Conservation (phyloP, 2,113 vertebrate species). For the Syngnathoides biaculeatus region DNA sequence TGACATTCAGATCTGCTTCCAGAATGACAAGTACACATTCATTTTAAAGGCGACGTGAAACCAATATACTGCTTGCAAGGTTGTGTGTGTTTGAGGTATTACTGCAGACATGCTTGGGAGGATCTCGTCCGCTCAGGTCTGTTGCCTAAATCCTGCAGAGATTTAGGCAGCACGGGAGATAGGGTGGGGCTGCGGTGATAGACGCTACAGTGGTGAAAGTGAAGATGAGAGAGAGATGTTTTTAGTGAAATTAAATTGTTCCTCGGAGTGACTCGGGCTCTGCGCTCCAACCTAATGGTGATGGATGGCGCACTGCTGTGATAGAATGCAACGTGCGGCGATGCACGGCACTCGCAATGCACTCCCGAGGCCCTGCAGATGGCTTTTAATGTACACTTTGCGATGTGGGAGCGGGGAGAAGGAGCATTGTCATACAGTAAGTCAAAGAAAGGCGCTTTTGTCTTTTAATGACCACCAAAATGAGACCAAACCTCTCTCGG, state of each 20-base stretch:
- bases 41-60: conserved; percentile 30
- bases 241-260: conserved; percentile 68
- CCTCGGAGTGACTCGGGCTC: conserved; percentile 61
- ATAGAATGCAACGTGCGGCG: conserved; percentile 60
- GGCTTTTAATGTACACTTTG: not conserved
- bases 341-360: conserved; percentile 19
- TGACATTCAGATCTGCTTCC: conserved; percentile 44
- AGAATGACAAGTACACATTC: conserved; percentile 53
- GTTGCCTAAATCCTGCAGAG: conserved; percentile 56
- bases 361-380: not conserved
- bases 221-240: conserved; percentile 57
- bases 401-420: not conserved
- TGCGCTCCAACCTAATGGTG: conserved; percentile 60
- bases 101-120: conserved; percentile 64
- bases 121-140: conserved; percentile 62
- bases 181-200: not conserved
- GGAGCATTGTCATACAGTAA: not conserved
- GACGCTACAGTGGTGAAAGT: conserved; percentile 5
- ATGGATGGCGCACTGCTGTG: conserved; percentile 61
- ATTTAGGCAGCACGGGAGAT: conserved; percentile 37
- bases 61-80: conserved; percentile 42
- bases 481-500: not conserved
- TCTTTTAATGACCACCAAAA: not conserved
- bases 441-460: not conserved
- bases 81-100: conserved; percentile 56